Evolutionary conservation across 1,140 invertebrate species (phyloP).

Genomic region (Venturia canescens): DNA sequence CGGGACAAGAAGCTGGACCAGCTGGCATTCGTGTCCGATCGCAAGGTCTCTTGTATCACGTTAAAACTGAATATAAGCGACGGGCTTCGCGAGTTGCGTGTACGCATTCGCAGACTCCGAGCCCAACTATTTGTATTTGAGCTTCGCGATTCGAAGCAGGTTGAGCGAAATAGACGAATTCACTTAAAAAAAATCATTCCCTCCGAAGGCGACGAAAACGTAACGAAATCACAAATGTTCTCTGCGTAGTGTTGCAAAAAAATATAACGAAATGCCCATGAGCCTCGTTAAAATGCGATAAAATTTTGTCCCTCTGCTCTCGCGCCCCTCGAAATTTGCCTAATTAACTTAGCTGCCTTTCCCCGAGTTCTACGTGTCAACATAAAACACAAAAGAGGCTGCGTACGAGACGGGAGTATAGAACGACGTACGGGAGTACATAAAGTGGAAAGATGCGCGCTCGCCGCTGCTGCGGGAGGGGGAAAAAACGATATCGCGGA

Average conservation of each 20-base stretch:
- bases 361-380: not conserved
- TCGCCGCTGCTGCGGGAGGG: not conserved
- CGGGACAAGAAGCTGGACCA: conserved; percentile 78
- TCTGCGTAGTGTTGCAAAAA: too few relatives aligned
- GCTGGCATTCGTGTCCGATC: conserved; percentile 70
- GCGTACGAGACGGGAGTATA: conserved; percentile 21
- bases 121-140: too few relatives aligned
- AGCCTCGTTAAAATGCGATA: conserved; percentile 51
- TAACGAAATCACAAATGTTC: too few relatives aligned
- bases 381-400: not conserved
- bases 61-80: not conserved
- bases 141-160: too few relatives aligned
- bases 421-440: conserved; percentile 12
- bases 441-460: conserved; percentile 31
- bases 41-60: not conserved
- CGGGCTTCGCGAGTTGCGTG: not conserved
- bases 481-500: conserved; percentile 47
- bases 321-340: conserved; percentile 52
- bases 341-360: conserved; percentile 49
- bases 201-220: too few relatives aligned
- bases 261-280: not conserved
- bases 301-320: conserved; percentile 49
- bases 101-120: not conserved
- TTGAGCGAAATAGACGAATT: too few relatives aligned
- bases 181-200: too few relatives aligned